Evolutionary conservation across 2,113 vertebrate genomes (phyloP).

Genomic region (Pleuronectes platessa): DNA sequence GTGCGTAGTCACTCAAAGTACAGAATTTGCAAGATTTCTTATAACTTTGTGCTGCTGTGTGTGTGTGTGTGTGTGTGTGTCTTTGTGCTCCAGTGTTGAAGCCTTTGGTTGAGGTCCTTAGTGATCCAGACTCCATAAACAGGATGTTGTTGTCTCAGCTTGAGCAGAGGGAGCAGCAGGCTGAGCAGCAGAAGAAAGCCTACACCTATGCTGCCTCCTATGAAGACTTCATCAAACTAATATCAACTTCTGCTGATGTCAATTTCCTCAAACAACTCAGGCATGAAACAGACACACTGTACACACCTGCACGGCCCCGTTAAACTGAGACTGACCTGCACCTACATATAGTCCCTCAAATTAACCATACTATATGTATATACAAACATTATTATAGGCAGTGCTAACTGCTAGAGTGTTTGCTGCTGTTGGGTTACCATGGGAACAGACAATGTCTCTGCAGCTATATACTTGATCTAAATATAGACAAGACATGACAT

Average conservation of each 20-base stretch:
- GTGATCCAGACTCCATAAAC: constrained; percentile 97
- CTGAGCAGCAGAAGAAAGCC: constrained; percentile 95
- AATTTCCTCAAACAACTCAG: constrained; percentile 98
- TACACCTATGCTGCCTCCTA: constrained; percentile 98
- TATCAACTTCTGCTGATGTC: constrained; percentile 92
- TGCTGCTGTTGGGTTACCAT: constrained; percentile 64
- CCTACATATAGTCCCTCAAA: neutral
- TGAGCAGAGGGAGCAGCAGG: constrained; percentile 94
- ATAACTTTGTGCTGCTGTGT: neutral
- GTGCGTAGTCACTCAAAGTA: too few species aligned
- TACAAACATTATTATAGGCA: constrained; percentile 17
- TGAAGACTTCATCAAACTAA: constrained; percentile 99
- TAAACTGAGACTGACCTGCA: neutral
- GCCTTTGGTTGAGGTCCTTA: constrained; percentile 93
- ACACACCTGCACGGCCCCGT: neutral
- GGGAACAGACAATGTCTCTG: constrained; percentile 60
- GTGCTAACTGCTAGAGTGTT: constrained; percentile 12
- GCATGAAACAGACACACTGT: constrained; percentile 55
- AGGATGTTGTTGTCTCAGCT: constrained; percentile 93
- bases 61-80: constrained; percentile 23
- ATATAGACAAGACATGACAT: constrained; percentile 1
- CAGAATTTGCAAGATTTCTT: too few species aligned
- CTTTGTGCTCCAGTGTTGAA: constrained; percentile 86
- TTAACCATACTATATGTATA: neutral
- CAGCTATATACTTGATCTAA: constrained; percentile 22